Evolutionary conservation across 64 coral and sea anemone species (phyloP), one percentile per base, ranked within the genome.

Genomic region (Porites australiensis): DNA sequence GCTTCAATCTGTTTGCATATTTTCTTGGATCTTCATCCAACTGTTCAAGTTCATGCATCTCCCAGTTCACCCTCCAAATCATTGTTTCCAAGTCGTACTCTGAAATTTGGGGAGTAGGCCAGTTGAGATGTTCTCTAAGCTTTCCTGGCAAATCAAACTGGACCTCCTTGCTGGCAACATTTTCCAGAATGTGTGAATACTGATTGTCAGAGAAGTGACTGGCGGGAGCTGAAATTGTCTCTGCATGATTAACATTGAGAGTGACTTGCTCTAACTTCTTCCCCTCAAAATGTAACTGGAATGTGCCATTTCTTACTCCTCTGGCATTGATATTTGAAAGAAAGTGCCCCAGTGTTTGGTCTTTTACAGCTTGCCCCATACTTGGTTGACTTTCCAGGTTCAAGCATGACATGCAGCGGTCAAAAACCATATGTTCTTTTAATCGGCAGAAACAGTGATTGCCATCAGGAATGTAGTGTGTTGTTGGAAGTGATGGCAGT

Each of bases 161-260:
- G 13, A 67, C 63, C 22, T 81, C 77, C 55, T 72, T 71, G 63
- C 61, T 60, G n/a, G 68, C 90, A 43, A 85, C 79, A 85, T 92
- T 92, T 63, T 91, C 89, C 46, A 85, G 71, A 48, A 92, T 64
- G 6, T 92, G 46, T 13, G 68, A 20, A 60, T 77, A 93, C 22
- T 19, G 3, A 82, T 51, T 90, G 16, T 88, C 85, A 3, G 22
- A n/a, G 14, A 88, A 88, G 68, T 89, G 43, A 47, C 60, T 79
- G 22, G 74, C 72, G 50, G 88, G 88, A 58, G 79, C 90, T 74
- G 90, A 92, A 70, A 92, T 92, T 45, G 79, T 72, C n/a, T 92
- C 79, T 73, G 78, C 79, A 75, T 71, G 63, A 14, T 83, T 92
- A 6, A 84, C 70, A 75, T 92, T 92, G 1, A 83, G 55, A 46